Conservation (phyloP, 2,888 invertebrate species). For the Phytoseiulus persimilis region DNA sequence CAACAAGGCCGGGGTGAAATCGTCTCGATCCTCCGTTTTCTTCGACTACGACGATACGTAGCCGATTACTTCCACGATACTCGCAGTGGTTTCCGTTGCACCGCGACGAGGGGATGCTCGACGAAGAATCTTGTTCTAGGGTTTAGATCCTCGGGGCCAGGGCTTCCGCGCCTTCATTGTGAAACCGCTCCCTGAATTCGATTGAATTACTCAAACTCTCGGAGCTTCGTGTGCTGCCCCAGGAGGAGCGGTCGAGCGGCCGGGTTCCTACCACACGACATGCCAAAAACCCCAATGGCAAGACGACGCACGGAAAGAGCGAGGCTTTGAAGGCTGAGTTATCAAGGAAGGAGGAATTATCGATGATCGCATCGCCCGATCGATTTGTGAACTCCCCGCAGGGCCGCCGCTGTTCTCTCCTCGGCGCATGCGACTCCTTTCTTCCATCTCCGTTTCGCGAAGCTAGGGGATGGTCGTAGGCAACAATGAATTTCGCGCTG, state of each 20-base stretch:
- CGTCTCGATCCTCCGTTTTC: too few relatives aligned
- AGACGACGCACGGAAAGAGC: neutral
- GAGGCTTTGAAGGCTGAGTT: neutral
- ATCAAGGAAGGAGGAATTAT: neutral
- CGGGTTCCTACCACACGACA: neutral
- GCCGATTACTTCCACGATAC: too few relatives aligned
- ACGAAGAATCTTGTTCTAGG: too few relatives aligned
- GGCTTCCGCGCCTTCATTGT: neutral
- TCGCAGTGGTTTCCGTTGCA: too few relatives aligned
- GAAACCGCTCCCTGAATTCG: neutral
- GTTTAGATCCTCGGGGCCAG: too few relatives aligned
- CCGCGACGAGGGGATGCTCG: too few relatives aligned
- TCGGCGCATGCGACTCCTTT: neutral
- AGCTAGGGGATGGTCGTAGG: neutral
- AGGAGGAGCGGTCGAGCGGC: neutral
- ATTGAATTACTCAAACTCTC: neutral
- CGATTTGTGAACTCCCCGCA: neutral
- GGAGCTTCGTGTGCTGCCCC: neutral
- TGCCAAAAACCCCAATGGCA: neutral
- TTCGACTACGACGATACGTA: too few relatives aligned
- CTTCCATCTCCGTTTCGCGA: neutral
- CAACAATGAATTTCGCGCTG: neutral
- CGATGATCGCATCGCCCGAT: neutral
- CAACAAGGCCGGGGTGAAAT: neutral
- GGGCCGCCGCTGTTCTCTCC: neutral